Base-by-base conservation (phyloP, 1,140 invertebrate species). In the Schlechtendalia chinensis region DNA sequence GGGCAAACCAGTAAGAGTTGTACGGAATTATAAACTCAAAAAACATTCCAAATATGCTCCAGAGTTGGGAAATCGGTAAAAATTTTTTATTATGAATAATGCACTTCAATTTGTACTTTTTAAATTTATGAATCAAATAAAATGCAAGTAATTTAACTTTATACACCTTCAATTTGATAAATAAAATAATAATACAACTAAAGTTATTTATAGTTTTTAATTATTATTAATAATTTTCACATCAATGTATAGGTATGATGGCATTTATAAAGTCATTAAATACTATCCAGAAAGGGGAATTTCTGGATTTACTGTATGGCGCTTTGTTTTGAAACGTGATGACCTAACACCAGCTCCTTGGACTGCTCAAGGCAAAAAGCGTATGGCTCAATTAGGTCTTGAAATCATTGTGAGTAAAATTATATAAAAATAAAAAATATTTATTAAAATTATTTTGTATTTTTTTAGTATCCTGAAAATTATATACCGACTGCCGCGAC, bases 1-100 rank as follows among this genome's bases (percentile, higher is more conserved):
- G 59, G 94, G 94, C 1, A 91, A 91, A 83, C 93, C 94, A 1
- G 91, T 96, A 19, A 86, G 94, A 81, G 94, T 96, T 1, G 89
- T 95, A 0, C 87, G 94, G 56, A 94, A 91, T 82, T 92, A 89
- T 83, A 95, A 94, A 85, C 90, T 89, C 83, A 63, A 84, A 2
- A 93, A 93, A 85, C 89, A 93, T 85, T 93, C 93, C 5, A 89
- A 92, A 85, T 95, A 91, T 86, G 92, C 92, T 14, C 94, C 94
- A 5, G 86, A 90, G 82, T 90, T 92, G 83, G 94, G 94, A 45
- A 88, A 90, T 81, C 86, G 89, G 87, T 90, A 85, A 82, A 81
- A 12, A 50, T 50, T 50, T 12, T 10, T 39, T 39, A 39, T 39
- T 39, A 39, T n/a, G 8, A 39, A 39, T 39, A 39, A 11, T 50